Conservation (phyloP, 2,113 vertebrate genomes). For the Pithys albifrons region DNA sequence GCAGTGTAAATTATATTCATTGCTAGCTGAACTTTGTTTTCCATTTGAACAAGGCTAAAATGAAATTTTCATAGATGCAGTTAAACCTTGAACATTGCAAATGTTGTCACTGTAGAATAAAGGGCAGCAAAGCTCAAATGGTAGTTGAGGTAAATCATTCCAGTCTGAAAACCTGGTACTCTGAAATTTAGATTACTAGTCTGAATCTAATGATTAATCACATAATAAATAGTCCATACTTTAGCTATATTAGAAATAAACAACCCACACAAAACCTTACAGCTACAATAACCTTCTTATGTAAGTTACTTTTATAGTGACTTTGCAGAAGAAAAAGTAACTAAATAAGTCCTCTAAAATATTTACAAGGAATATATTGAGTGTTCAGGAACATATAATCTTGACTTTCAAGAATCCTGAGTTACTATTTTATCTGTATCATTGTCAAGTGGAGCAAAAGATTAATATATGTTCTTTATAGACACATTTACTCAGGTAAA, state of each 20-base stretch:
- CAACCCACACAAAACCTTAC: background rate
- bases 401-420: background rate
- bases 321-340: background rate
- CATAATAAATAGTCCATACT: background rate
- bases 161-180: background rate
- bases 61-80: background rate
- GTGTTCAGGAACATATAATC: background rate
- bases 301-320: background rate
- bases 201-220: background rate
- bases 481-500: background rate
- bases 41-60: conserved; percentile 5
- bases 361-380: background rate
- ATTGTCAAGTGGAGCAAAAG: background rate
- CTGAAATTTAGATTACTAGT: background rate
- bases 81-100: background rate
- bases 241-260: background rate
- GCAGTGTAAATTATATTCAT: background rate
- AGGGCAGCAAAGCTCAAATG: background rate
- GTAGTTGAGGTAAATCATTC: background rate
- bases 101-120: background rate
- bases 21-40: conserved; percentile 19
- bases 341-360: background rate
- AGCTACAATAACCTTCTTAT: background rate
- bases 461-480: background rate
- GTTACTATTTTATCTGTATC: background rate